A percentile compares a stretch with the other conserved stretches of the same genome.
Evolutionary conservation across 92 coral and sea anemone species (phyloP).

Genomic region (Galaxea fascicularis): DNA sequence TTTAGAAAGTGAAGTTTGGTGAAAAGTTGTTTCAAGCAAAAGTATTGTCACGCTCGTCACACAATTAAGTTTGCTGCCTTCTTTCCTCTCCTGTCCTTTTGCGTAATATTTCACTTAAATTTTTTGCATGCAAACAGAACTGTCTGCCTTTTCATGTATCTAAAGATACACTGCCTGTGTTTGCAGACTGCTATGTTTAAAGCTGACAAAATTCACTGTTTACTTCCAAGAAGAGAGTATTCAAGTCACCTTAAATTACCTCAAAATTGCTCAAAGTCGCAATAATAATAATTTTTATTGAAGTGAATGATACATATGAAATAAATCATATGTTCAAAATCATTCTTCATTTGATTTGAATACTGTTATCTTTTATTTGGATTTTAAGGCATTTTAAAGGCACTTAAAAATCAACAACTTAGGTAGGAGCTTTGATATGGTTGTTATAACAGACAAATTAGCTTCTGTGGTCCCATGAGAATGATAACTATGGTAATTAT

Average conservation of each 20-base stretch:
- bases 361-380: not conserved
- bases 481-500: no score
- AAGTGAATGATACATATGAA: slow-evolving; percentile 2
- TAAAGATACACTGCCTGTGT: no score
- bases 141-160: no score
- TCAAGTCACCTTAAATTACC: slow-evolving; percentile 5
- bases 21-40: slow-evolving; percentile 4
- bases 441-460: slow-evolving; percentile 4
- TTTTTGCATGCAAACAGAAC: slow-evolving; percentile 8
- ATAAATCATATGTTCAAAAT: slow-evolving; percentile 7
- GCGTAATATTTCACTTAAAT: not conserved
- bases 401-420: slow-evolving; percentile 3
- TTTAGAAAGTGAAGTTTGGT: slow-evolving; percentile 12
- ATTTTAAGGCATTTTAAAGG: slow-evolving; percentile 10
- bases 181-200: slow-evolving; percentile 3
- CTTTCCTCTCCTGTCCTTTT: slow-evolving; percentile 9
- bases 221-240: slow-evolving; percentile 7
- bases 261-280: slow-evolving; percentile 4
- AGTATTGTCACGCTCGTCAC: slow-evolving; percentile 7
- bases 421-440: slow-evolving; percentile 6
- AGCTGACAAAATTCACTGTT: slow-evolving; percentile 3
- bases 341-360: slow-evolving; percentile 8
- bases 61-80: slow-evolving; percentile 6
- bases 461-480: slow-evolving; percentile 9
- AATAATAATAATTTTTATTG: slow-evolving; percentile 4